A percentile compares a stretch with the other conserved stretches of the same genome.
phyloP scores from a whole-genome alignment of 1,140 invertebrate genomes.

The Bombus breviceps region DNA sequence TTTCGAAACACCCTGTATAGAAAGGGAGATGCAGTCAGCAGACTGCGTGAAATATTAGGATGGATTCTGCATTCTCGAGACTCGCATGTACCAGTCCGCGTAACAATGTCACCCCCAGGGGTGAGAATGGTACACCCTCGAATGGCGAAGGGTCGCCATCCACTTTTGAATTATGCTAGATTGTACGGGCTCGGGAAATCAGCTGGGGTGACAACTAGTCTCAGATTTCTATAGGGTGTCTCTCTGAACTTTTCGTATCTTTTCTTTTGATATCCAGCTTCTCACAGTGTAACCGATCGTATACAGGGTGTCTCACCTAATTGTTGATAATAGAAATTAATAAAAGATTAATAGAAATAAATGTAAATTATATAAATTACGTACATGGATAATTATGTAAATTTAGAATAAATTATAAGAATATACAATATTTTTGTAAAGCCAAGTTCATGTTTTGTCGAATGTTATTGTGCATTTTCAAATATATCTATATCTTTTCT shows the following conservation, averaged over 20 bases:
- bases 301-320: too few species aligned
- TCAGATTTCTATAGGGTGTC: not conserved
- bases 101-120: slow-evolving; percentile 23
- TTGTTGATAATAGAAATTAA: too few species aligned
- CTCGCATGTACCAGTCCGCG: not conserved
- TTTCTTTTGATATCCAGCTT: not conserved
- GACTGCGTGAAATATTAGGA: not conserved
- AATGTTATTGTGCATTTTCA: too few species aligned
- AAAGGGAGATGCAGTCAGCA: not conserved
- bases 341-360: too few species aligned
- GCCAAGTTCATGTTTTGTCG: too few species aligned
- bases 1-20: not conserved
- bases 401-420: too few species aligned
- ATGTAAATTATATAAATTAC: too few species aligned
- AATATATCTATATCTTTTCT: too few species aligned
- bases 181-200: slow-evolving; percentile 31
- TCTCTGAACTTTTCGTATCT: not conserved
- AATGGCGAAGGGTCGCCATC: slow-evolving; percentile 5
- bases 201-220: not conserved
- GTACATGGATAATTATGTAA: too few species aligned
- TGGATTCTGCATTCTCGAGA: slow-evolving; percentile 20
- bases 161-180: slow-evolving; percentile 28
- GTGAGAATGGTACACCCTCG: slow-evolving; percentile 2
- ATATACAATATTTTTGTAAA: too few species aligned
- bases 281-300: not conserved